Evolutionary conservation across 2,113 vertebrate genomes (phyloP).

Genomic region (Passer domesticus): DNA sequence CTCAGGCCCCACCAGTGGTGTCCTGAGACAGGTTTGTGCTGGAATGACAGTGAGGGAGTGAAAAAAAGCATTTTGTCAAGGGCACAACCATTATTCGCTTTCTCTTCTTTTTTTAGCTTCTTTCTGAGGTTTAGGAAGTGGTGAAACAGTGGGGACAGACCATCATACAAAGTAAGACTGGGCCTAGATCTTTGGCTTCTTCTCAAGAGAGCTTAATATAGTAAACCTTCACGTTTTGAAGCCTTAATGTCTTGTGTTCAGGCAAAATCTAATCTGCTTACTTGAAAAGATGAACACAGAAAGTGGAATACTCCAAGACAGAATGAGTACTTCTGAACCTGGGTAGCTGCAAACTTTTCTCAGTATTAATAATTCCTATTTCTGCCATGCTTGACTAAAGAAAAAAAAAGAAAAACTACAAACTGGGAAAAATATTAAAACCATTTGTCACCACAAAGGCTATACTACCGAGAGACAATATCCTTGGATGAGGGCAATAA

Average conservation of each 20-base stretch:
- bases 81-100: neutral
- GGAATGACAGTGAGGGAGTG: neutral
- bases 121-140: neutral
- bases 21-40: neutral
- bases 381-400: neutral
- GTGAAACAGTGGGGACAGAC: neutral
- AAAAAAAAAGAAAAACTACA: neutral
- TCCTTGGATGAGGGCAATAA: neutral
- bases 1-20: neutral
- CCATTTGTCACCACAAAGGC: neutral
- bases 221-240: neutral
- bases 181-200: neutral
- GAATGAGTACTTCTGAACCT: neutral
- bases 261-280: constrained; percentile 25
- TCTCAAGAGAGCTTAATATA: neutral
- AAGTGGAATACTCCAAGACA: neutral
- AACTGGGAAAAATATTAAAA: neutral
- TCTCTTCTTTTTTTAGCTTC: neutral
- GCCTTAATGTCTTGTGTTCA: neutral
- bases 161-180: neutral
- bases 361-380: neutral
- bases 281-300: neutral
- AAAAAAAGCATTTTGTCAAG: neutral
- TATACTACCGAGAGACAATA: neutral
- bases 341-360: neutral